Evolutionary conservation across 23 tunicate genomes (phyloP).

Genomic region (Trididemnum nubilum): DNA sequence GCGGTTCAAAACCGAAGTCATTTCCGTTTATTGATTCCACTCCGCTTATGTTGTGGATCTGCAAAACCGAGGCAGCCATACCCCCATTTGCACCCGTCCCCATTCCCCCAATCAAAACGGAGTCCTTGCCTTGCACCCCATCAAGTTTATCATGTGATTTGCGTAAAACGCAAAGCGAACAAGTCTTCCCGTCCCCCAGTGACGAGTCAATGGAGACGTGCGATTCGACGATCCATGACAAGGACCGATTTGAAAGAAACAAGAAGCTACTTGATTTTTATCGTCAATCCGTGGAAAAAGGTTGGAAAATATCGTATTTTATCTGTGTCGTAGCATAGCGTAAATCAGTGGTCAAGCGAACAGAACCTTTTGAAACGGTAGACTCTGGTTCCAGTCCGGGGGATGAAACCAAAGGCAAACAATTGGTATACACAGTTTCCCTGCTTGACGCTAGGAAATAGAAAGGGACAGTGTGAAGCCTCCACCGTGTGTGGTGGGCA

Average conservation of each 20-base stretch:
- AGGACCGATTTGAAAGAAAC: conserved; percentile 15
- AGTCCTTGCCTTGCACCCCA: conserved; percentile 15
- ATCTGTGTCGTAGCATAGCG: too few species aligned
- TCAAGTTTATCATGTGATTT: not conserved
- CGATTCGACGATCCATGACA: not conserved
- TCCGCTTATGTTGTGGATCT: conserved; percentile 77
- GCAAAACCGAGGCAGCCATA: conserved; percentile 12
- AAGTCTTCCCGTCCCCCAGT: not conserved
- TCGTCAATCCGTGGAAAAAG: conserved; percentile 27
- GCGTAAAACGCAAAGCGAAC: not conserved
- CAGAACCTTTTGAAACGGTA: too few species aligned
- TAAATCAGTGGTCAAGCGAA: too few species aligned
- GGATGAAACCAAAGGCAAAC: too few species aligned
- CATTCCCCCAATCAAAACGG: not conserved
- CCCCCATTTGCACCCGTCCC: not conserved
- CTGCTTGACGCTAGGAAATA: too few species aligned
- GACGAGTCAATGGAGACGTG: too few species aligned
- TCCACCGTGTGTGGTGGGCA: too few species aligned
- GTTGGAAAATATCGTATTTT: conserved; percentile 13
- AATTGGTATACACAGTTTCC: too few species aligned
- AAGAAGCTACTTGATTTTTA: conserved; percentile 53
- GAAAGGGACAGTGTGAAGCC: too few species aligned
- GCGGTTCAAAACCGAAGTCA: not conserved
- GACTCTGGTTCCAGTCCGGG: too few species aligned
- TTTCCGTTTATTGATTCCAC: conserved; percentile 72